Evolutionary conservation across 2,113 vertebrate species (phyloP).

Genomic region (Corythoichthys haematopterus): DNA sequence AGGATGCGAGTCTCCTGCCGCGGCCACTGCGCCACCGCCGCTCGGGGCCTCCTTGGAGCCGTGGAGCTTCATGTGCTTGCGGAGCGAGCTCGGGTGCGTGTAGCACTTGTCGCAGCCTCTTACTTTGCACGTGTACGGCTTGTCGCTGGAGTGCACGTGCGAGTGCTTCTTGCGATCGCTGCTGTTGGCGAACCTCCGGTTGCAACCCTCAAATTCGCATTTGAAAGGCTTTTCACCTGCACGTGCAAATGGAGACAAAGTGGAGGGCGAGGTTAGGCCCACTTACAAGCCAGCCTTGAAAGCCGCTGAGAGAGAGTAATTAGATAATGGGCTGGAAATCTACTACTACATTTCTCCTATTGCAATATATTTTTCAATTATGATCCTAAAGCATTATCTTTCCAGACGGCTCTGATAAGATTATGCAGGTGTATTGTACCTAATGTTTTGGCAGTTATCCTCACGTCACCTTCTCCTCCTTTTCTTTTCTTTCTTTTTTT

Average conservation of each 20-base stretch:
- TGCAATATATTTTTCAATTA: not conserved
- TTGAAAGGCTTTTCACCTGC: slow-evolving; percentile 77
- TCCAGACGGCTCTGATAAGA: not conserved
- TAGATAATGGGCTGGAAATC: not conserved
- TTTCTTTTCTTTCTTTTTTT: too few species aligned
- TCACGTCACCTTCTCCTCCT: not conserved
- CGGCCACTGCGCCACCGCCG: slow-evolving; percentile 16
- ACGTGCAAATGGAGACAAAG: slow-evolving; percentile 60
- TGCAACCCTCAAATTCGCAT: slow-evolving; percentile 74
- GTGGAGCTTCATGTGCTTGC: slow-evolving; percentile 73
- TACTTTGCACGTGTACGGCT: slow-evolving; percentile 68
- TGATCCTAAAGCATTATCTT: too few species aligned
- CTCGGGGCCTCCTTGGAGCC: slow-evolving; percentile 59
- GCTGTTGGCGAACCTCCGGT: slow-evolving; percentile 73
- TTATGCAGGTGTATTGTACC: not conserved
- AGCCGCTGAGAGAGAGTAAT: not conserved
- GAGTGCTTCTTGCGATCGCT: slow-evolving; percentile 71
- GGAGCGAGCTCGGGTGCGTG: slow-evolving; percentile 65
- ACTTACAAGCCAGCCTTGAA: not conserved
- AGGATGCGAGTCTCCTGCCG: slow-evolving; percentile 3
- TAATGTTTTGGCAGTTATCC: not conserved
- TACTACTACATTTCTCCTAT: not conserved
- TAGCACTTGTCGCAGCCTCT: slow-evolving; percentile 67
- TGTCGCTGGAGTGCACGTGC: slow-evolving; percentile 67
- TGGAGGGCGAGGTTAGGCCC: not conserved